phyloP scores from a whole-genome alignment of 1,140 invertebrate genomes.

The Drosophila nannoptera region DNA sequence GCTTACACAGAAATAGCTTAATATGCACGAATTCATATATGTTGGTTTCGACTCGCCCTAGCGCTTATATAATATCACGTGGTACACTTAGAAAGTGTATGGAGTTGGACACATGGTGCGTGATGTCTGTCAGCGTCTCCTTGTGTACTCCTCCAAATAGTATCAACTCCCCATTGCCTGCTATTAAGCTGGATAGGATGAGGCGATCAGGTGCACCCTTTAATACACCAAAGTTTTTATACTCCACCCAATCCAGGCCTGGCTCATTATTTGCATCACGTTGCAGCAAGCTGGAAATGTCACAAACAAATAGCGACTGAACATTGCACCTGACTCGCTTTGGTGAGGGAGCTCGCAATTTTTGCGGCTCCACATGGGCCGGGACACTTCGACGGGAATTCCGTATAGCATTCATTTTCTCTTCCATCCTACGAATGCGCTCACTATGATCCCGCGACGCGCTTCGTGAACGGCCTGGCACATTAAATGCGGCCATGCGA shows the following conservation, averaged over 20 bases:
- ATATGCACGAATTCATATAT: conserved; percentile 7
- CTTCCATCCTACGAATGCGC: conserved; percentile 77
- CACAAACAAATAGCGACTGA: conserved; percentile 91
- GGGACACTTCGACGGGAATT: conserved; percentile 71
- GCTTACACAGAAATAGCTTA: conserved; percentile 23
- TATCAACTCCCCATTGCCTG: conserved; percentile 93
- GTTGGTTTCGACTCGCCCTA: conserved; percentile 16
- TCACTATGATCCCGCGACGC: conserved; percentile 75
- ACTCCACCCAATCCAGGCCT: conserved; percentile 88
- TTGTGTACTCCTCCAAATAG: conserved; percentile 96
- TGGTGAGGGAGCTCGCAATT: conserved; percentile 68
- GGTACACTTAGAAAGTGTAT: conserved; percentile 89
- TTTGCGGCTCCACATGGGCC: conserved; percentile 56
- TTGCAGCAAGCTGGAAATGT: conserved; percentile 86
- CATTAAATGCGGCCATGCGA: conserved; percentile 78
- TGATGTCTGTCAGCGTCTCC: conserved; percentile 82
- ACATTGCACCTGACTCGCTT: conserved; percentile 82
- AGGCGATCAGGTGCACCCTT: conserved; percentile 90
- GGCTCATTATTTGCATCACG: conserved; percentile 80
- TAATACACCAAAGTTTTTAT: conserved; percentile 82
- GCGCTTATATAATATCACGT: conserved; percentile 84
- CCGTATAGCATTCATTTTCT: conserved; percentile 77
- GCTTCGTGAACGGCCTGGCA: conserved; percentile 66
- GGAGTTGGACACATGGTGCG: conserved; percentile 87
- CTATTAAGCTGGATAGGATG: conserved; percentile 92